Evolutionary conservation across 2,113 vertebrate species (phyloP), one percentile per base, ranked within the genome.

Genomic region (Paratilapia polleni): DNA sequence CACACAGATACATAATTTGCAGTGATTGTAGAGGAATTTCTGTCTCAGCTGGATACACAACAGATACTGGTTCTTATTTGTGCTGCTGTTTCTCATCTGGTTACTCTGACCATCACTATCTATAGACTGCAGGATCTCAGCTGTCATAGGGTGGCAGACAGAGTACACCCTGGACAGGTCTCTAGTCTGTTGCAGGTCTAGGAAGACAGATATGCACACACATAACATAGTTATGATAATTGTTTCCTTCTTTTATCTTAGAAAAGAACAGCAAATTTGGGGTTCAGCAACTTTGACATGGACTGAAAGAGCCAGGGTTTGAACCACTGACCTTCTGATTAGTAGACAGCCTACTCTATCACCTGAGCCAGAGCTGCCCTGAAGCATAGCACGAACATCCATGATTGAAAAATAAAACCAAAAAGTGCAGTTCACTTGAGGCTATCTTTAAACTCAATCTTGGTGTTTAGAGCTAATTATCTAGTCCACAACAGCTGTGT

Each of bases 91-190:
- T 79, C 41, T 76, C 36, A 11, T 86, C 36, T 73, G 75, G 64
- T 77, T 64, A 58, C 59, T 73, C 68, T 75, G 64, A 84, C 38
- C 15, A 49, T 34, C 43, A 26, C 73, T 90, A 87, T 92, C 52
- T 75, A 85, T 87, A 87, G 84, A 81, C 14, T 2, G n/a, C 0
- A 54, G 26, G 52, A 34, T 52, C 6, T 73, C 68, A 73, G 68
- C 68, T 73, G 68, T 54, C 47, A 52, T n/a, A 52, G 43, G 66
- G 43, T 10, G 26, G 0, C 17, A 73, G 66, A 7, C 66, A 31
- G 66, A 73, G 43, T 7, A 52, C 28, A 31, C 43, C 5, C 43
- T 52, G 24, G 43, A 31, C 4, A 52, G 19, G 20, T n/a, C 47
- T 54, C 26, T 31, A 52, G 68, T 49, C 17, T 73, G 1, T 28